Conservation (phyloP, 2,888 invertebrate genomes). For the Acronicta leporina region DNA sequence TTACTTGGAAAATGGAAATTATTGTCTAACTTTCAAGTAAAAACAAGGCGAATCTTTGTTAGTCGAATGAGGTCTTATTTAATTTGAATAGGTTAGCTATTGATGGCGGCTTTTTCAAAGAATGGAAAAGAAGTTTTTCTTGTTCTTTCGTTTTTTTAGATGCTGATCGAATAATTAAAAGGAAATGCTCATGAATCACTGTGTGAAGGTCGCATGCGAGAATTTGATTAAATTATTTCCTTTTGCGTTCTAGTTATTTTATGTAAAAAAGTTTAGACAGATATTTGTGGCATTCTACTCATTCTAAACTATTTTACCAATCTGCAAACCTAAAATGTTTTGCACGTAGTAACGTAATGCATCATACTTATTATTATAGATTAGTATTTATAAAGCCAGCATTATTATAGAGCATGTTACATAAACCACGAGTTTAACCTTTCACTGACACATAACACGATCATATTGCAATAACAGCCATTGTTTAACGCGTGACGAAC, state of each 20-base stretch:
- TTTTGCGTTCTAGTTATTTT: no score
- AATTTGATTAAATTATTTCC: no score
- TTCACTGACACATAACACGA: conserved; percentile 34
- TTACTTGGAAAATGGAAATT: conserved; percentile 83
- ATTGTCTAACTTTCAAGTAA: conserved; percentile 77
- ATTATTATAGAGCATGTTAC: conserved; percentile 29
- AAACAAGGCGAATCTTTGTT: conserved; percentile 70
- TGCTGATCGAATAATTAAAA: conserved; percentile 14
- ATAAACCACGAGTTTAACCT: conserved; percentile 46
- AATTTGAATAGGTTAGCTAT: conserved; percentile 69
- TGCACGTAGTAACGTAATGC: not conserved
- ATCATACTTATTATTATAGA: conserved; percentile 7
- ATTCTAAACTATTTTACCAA: no score
- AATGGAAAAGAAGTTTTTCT: conserved; percentile 41
- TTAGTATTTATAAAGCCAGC: no score
- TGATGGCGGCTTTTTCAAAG: conserved; percentile 52
- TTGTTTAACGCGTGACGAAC: conserved; percentile 41
- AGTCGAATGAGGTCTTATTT: conserved; percentile 71
- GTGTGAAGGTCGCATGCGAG: not conserved
- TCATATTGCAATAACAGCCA: conserved; percentile 36
- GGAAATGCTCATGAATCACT: conserved; percentile 14
- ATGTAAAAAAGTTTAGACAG: no score
- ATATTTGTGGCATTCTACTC: no score
- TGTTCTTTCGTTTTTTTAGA: conserved; percentile 22
- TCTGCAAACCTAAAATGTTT: no score